phyloP scores from a whole-genome alignment of 1,140 invertebrate genomes.

The Pseudomyrmex dendroicus region DNA sequence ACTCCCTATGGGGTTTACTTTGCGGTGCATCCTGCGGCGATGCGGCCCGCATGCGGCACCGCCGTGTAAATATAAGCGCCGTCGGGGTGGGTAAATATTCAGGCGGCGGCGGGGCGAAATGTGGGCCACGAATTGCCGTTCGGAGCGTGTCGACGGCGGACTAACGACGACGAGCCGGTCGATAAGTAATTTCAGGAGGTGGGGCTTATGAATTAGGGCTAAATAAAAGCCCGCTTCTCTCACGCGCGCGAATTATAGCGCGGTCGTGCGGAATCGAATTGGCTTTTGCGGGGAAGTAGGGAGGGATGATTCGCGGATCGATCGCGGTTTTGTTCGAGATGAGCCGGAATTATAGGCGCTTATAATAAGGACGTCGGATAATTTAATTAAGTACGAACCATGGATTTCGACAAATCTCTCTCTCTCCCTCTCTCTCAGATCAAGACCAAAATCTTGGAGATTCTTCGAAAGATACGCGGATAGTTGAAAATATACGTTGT shows the following conservation, averaged over 20 bases:
- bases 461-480: too few relatives aligned
- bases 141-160: not conserved
- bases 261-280: constrained; percentile 26
- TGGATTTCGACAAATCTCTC: not conserved
- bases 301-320: not conserved
- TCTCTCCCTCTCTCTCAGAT: too few relatives aligned
- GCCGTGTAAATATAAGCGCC: constrained; percentile 19
- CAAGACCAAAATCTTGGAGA: not conserved
- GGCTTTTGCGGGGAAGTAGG: not conserved
- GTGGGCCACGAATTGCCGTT: constrained; percentile 38
- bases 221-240: constrained; percentile 25
- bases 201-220: constrained; percentile 36
- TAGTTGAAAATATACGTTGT: too few relatives aligned
- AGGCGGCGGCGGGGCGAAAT: not conserved
- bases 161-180: not conserved
- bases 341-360: constrained; percentile 4
- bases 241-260: not conserved
- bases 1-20: constrained; percentile 49
- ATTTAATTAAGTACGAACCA: constrained; percentile 30
- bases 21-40: constrained; percentile 48
- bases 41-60: constrained; percentile 29
- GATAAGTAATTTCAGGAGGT: constrained; percentile 34
- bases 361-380: not conserved
- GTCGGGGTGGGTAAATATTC: not conserved
- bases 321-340: constrained; percentile 40